Percentiles rank a stretch among this genome's conserved stretches.
Conservation (phyloP, 1,140 invertebrate species). For the Drosophila ogumai region DNA sequence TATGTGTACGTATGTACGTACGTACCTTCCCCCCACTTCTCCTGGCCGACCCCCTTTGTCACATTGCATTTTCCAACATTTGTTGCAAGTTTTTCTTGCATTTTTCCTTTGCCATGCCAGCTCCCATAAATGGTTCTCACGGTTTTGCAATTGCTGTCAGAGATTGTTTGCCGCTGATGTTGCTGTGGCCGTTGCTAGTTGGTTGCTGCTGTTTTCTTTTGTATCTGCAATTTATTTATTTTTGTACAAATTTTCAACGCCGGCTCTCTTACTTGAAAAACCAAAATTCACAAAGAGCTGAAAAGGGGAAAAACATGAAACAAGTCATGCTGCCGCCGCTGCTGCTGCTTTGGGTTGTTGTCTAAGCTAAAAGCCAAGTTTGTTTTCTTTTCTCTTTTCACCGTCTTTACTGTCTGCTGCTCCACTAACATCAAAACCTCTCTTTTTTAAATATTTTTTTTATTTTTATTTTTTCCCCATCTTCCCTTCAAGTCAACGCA, state of each 20-base stretch:
- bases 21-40: neutral
- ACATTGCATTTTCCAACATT: constrained; percentile 76
- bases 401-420: constrained; percentile 38
- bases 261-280: constrained; percentile 36
- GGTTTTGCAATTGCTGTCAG: constrained; percentile 69
- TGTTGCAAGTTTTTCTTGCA: constrained; percentile 76
- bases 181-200: constrained; percentile 15
- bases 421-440: constrained; percentile 59
- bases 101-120: constrained; percentile 64
- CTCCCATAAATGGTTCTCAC: constrained; percentile 79
- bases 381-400: constrained; percentile 40
- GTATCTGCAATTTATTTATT: constrained; percentile 51
- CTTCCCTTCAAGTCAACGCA: neutral
- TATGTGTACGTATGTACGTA: constrained; percentile 26
- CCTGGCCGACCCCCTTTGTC: constrained; percentile 35
- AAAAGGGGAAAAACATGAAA: constrained; percentile 35
- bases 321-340: constrained; percentile 16
- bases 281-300: constrained; percentile 29
- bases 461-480: constrained; percentile 3
- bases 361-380: constrained; percentile 28
- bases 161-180: constrained; percentile 44
- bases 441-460: too few relatives aligned
- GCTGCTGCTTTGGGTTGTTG: constrained; percentile 23
- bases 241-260: constrained; percentile 59
- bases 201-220: constrained; percentile 33